phyloP scores from a whole-genome alignment of 2,797 vertebrate species.

The Sphenopsis melanotis region DNA sequence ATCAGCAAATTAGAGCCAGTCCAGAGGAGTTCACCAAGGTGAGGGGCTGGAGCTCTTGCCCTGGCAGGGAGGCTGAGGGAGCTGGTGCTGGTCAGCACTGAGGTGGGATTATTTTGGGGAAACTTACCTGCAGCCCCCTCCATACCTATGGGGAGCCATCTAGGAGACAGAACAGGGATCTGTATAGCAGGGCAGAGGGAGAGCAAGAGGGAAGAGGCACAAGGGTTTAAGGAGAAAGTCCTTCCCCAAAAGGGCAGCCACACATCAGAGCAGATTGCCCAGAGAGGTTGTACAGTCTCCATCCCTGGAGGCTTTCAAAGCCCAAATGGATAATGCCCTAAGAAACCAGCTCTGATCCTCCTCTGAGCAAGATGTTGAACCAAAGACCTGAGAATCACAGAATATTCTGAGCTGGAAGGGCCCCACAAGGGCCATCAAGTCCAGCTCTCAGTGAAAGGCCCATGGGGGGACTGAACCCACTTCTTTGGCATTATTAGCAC shows the following conservation, averaged over 20 bases:
- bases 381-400: not conserved
- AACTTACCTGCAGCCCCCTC: not conserved
- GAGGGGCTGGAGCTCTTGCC: accelerated
- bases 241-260: not conserved
- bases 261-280: not conserved
- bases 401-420: not conserved
- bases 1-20: not conserved
- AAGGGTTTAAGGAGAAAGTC: not conserved
- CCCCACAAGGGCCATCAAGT: not conserved
- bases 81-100: not conserved
- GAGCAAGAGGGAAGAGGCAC: not conserved
- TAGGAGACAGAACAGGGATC: not conserved
- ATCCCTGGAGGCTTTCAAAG: not conserved
- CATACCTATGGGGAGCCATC: not conserved
- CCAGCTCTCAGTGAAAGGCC: not conserved
- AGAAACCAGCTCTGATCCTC: not conserved
- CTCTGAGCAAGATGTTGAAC: not conserved
- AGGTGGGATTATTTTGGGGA: not conserved
- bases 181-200: not conserved
- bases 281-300: not conserved
- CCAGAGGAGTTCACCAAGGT: not conserved
- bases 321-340: not conserved
- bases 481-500: not conserved
- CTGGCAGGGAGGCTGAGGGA: not conserved
- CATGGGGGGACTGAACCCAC: accelerated